Conservation (phyloP, 2,797 vertebrate genomes). For the Gymnocypris eckloni region DNA sequence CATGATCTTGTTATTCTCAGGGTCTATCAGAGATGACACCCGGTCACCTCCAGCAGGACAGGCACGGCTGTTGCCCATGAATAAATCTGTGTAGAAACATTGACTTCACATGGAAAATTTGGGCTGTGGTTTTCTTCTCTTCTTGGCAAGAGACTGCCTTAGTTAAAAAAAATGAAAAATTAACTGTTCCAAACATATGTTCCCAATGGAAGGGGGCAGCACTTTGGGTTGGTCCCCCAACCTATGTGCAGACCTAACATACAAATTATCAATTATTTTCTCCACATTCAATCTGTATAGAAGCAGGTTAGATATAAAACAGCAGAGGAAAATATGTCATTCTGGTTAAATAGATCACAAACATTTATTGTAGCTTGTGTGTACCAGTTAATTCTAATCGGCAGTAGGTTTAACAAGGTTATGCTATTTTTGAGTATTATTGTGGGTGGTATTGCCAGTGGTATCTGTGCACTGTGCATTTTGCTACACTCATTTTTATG, state of each 20-base stretch:
- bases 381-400: neutral
- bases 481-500: constrained; percentile 19
- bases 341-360: constrained; percentile 28
- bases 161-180: constrained; percentile 55
- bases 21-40: constrained; percentile 24
- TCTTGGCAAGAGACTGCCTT: constrained; percentile 60
- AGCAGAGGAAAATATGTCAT: constrained; percentile 3
- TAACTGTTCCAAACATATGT: constrained; percentile 69
- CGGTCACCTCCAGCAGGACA: constrained; percentile 28
- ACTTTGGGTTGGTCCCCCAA: constrained; percentile 24
- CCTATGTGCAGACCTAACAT: constrained; percentile 31
- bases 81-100: constrained; percentile 42
- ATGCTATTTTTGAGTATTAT: neutral
- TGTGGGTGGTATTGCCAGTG: neutral
- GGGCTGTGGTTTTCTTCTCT: constrained; percentile 54
- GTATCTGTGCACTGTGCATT: neutral
- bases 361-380: constrained; percentile 4
- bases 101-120: constrained; percentile 44
- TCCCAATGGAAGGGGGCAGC: constrained; percentile 19
- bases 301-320: constrained; percentile 16
- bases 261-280: constrained; percentile 25
- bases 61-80: constrained; percentile 1
- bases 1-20: neutral
- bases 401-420: neutral
- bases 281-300: neutral